A percentile compares a stretch with the other conserved stretches of the same genome.
phyloP scores from a whole-genome alignment of 2,113 vertebrate species.

The Hippocampus abdominalis region DNA sequence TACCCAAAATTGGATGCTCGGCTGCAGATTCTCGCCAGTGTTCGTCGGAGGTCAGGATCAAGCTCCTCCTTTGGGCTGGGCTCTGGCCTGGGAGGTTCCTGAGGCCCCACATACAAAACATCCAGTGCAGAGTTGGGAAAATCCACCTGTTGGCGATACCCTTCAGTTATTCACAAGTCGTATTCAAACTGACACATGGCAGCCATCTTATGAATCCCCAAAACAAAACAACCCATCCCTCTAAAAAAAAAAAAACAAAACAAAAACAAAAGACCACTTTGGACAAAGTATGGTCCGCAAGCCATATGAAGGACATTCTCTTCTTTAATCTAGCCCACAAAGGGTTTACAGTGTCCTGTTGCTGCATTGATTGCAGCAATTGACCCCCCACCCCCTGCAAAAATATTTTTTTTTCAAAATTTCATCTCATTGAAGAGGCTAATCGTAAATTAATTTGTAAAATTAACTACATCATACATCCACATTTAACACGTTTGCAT shows the following conservation, averaged over 20 bases:
- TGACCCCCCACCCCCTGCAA: too few species aligned
- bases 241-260: not conserved
- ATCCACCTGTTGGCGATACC: conserved; percentile 76
- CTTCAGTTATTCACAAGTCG: not conserved
- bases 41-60: conserved; percentile 77
- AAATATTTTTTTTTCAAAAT: too few species aligned
- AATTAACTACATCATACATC: too few species aligned
- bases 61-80: conserved; percentile 76
- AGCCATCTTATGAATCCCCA: too few species aligned
- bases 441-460: too few species aligned
- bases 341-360: not conserved
- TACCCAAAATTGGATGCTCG: conserved; percentile 85
- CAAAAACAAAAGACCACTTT: too few species aligned
- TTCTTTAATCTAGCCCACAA: not conserved
- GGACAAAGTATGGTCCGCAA: not conserved
- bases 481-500: too few species aligned
- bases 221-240: too few species aligned
- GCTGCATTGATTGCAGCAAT: too few species aligned
- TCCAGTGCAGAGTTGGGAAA: conserved; percentile 82
- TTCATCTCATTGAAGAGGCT: too few species aligned
- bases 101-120: conserved; percentile 83
- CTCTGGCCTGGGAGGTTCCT: conserved; percentile 66
- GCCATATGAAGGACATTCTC: not conserved
- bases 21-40: conserved; percentile 82
- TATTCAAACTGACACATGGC: not conserved